These are phyloP conservation scores for Charadrius vociferus DNA, from an alignment of 2,113 vertebrate species.

Conservation along the genomic window DNA sequence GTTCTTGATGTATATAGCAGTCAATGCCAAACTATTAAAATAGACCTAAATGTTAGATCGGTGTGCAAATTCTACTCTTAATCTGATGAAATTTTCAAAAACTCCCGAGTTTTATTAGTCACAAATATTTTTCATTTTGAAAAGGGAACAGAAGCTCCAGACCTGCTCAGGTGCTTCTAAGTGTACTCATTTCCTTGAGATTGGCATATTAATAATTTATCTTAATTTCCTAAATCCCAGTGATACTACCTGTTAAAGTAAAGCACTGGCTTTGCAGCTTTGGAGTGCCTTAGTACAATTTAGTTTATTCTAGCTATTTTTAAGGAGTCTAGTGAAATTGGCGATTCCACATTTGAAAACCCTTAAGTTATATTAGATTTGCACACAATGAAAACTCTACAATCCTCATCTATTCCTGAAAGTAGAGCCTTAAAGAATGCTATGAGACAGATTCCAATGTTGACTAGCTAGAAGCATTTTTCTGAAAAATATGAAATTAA, in stretches of 20 bases:
- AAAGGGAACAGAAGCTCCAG: neutral
- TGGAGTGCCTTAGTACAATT: neutral
- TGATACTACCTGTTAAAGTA: neutral
- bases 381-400: neutral
- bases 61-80: neutral
- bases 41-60: neutral
- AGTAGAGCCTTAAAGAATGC: neutral
- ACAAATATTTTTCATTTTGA: neutral
- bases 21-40: neutral
- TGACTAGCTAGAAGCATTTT: neutral
- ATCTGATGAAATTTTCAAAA: neutral
- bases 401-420: neutral
- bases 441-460: neutral
- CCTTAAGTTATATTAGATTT: neutral
- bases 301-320: neutral
- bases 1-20: neutral
- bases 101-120: neutral
- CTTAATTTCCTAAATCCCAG: neutral
- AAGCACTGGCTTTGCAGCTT: neutral
- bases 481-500: neutral
- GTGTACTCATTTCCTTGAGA: neutral
- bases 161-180: neutral
- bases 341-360: neutral
- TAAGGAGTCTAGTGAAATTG: neutral
- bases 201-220: neutral